Evolutionary conservation across 2,888 invertebrate genomes (phyloP), one percentile per base, ranked within the genome.

Genomic region (Sarcophaga variegata): DNA sequence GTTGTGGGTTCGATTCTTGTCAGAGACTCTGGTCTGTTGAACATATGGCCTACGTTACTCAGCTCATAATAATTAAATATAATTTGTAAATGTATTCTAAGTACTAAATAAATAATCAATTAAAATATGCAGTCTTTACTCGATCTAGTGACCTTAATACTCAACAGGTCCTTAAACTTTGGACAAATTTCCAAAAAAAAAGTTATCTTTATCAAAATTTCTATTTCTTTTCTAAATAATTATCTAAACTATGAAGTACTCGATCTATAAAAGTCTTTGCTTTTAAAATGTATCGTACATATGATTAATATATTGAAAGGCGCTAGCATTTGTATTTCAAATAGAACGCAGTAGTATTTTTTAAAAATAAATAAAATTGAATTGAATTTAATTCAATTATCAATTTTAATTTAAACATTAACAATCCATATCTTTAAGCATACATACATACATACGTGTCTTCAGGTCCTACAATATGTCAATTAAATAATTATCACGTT

Each of bases 401-500:
- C 49, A 49, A 49, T 49, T 49, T 27, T 49, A 49, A 49, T 49
- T 49, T 14, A 12, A 49, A 14, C 49, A 49, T 14, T 14, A 54
- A 54, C 17, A 12, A 54, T 14, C 14, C 54, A 54, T 54, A 54
- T 14, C 17, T 54, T 17, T 17, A 14, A 4, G 54, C 17, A 54
- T 25, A 25, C 6, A 4, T 63, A 37, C 17, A 37, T 66, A 66
- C 14, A 14, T 49, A 54, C 17, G 54, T 54, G 14, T 54, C 17
- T 54, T 54, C 17, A n/a, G 45, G 22, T 62, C 22, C 62, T 45
- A 62, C 37, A 72, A 77, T 70, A 79, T 71, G 70, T 79, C 64
- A 66, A 72, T 80, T 71, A 72, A 80, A 72, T 80, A 80, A 80
- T 80, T 72, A 80, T 71, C 72, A 72, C 64, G 45, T 54, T 54